These are phyloP conservation scores for Microtus richardsoni DNA, from an alignment of 2,113 vertebrate genomes.

Conservation along the genomic window DNA sequence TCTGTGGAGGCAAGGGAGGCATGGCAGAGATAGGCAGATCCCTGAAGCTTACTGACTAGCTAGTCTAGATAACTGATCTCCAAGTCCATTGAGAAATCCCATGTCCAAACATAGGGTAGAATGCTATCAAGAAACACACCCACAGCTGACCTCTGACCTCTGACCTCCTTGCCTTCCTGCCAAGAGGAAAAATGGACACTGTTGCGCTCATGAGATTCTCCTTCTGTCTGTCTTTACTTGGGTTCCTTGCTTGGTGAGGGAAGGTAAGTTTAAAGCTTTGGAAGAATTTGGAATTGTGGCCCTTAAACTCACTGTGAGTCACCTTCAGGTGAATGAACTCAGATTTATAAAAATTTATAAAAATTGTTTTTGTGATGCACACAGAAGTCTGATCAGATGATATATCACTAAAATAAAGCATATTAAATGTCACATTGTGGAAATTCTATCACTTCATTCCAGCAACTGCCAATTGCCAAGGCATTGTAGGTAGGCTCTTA, in stretches of 20 bases:
- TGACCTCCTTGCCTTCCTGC: neutral
- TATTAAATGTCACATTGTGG: neutral
- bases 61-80: neutral
- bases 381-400: neutral
- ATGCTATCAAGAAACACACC: neutral
- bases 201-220: neutral
- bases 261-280: neutral
- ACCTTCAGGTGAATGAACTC: neutral
- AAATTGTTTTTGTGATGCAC: neutral
- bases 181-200: accelerated
- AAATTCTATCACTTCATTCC: conserved; percentile 4
- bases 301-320: conserved; percentile 1
- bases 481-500: neutral
- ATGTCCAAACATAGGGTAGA: neutral
- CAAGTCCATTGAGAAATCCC: neutral
- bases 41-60: neutral
- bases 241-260: neutral
- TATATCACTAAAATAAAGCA: conserved; percentile 42
- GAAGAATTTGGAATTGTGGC: neutral
- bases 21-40: neutral
- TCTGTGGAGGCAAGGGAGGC: neutral
- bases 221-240: neutral
- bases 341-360: conserved; percentile 14
- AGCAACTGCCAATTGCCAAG: neutral
- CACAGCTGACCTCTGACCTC: neutral